Evolutionary conservation across 2,797 vertebrate genomes (phyloP).

Genomic region (Stomatorhinus walkeri): DNA sequence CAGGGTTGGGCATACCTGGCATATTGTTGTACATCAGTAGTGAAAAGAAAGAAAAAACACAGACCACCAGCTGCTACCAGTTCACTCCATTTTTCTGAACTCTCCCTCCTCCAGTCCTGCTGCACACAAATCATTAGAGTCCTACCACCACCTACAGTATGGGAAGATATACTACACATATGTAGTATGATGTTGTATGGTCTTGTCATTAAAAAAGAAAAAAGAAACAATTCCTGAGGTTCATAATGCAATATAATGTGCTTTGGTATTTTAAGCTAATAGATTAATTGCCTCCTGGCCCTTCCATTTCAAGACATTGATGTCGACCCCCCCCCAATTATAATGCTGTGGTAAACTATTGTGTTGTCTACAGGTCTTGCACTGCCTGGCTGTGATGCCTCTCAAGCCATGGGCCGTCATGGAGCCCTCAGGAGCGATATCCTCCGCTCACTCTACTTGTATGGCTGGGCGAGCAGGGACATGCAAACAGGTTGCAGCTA

Average conservation of each 20-base stretch:
- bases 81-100: not conserved
- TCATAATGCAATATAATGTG: not conserved
- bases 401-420: no score
- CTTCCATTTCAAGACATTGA: not conserved
- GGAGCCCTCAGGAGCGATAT: no score
- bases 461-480: no score
- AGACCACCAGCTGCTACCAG: not conserved
- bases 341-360: no score
- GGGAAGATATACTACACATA: not conserved
- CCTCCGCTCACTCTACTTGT: no score
- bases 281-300: not conserved
- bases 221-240: not conserved
- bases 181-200: not conserved
- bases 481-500: no score
- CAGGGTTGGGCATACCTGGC: not conserved
- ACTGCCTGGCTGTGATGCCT: no score
- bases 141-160: not conserved
- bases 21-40: not conserved
- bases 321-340: not conserved
- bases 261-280: not conserved
- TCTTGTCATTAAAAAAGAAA: not conserved
- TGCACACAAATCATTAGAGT: not conserved
- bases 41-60: not conserved
- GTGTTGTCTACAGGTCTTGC: no score
- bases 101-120: not conserved